Percentiles rank a stretch among this genome's conserved stretches.
These are phyloP conservation scores for Leptarthrus brevirostris DNA, from an alignment of 2,888 invertebrate genomes.

Conservation along the genomic window DNA sequence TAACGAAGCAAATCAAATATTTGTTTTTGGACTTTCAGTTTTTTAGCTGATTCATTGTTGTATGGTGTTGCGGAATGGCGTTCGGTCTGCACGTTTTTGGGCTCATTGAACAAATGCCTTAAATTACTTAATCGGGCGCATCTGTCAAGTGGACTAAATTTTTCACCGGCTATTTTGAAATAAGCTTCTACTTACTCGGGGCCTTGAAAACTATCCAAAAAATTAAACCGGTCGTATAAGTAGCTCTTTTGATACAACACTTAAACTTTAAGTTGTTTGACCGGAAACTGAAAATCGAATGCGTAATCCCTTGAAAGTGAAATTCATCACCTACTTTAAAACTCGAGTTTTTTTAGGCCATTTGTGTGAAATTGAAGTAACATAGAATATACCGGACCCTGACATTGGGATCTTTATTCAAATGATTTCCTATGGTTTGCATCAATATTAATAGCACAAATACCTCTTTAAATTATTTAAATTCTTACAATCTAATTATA, in stretches of 20 bases:
- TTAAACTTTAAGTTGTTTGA: not conserved
- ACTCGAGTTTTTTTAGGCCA: too few relatives aligned
- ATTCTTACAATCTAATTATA: too few relatives aligned
- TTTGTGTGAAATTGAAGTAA: too few relatives aligned
- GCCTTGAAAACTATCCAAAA: slow-evolving; percentile 13
- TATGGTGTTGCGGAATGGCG: not conserved
- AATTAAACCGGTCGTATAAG: not conserved
- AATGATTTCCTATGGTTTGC: too few relatives aligned
- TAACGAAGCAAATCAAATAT: slow-evolving; percentile 15
- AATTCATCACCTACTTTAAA: slow-evolving; percentile 11
- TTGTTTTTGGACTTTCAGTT: slow-evolving; percentile 1
- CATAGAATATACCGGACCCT: too few relatives aligned
- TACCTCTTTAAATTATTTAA: too few relatives aligned
- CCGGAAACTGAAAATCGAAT: not conserved
- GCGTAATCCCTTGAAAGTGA: slow-evolving; percentile 4
- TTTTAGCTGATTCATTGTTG: not conserved
- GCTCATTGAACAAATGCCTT: not conserved
- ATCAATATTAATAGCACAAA: too few relatives aligned
- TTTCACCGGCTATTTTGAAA: not conserved
- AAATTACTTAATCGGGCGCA: not conserved
- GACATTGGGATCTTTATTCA: too few relatives aligned
- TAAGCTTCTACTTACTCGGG: not conserved
- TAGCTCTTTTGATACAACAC: not conserved
- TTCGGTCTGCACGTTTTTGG: not conserved
- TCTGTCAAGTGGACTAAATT: slow-evolving; percentile 1